Conservation (phyloP, 1,140 invertebrate genomes). For the Bradynema listronoti region DNA sequence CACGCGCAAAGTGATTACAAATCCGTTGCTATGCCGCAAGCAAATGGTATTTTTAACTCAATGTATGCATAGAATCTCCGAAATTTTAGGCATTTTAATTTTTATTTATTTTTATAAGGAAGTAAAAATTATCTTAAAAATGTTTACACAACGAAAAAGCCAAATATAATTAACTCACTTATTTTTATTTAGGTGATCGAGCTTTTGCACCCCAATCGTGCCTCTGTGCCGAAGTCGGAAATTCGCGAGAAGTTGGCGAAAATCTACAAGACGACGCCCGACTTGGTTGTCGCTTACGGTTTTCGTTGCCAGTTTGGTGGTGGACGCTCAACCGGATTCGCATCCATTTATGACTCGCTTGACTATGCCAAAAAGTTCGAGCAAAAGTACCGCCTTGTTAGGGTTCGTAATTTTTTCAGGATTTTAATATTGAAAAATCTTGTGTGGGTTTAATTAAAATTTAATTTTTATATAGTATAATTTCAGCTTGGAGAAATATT, state of each 20-base stretch:
- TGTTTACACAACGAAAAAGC: too few species aligned
- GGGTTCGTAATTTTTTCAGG: too few species aligned
- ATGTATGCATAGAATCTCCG: too few species aligned
- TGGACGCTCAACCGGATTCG: slow-evolving; percentile 94
- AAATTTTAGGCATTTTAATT: too few species aligned
- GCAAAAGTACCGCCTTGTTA: slow-evolving; percentile 85
- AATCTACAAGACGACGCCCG: slow-evolving; percentile 96
- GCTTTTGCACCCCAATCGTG: slow-evolving; percentile 87
- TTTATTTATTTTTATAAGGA: too few species aligned
- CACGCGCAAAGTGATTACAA: slow-evolving; percentile 97
- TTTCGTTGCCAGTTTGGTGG: slow-evolving; percentile 96
- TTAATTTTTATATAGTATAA: too few species aligned
- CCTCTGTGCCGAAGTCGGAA: slow-evolving; percentile 91
- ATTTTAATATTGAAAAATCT: too few species aligned
- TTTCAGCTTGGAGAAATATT: too few species aligned
- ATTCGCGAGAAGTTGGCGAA: slow-evolving; percentile 91
- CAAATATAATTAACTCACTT: too few species aligned
- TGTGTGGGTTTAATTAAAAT: too few species aligned
- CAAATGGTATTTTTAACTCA: too few species aligned
- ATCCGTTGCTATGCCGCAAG: slow-evolving; percentile 88
- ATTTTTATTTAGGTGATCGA: slow-evolving; percentile 78
- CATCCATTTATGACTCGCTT: slow-evolving; percentile 89
- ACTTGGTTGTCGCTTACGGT: slow-evolving; percentile 93
- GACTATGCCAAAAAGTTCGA: slow-evolving; percentile 98
- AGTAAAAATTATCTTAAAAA: too few species aligned